phyloP scores from a whole-genome alignment of 35 echinoderm and acorn worm genomes.

The Eucidaris tribuloides region DNA sequence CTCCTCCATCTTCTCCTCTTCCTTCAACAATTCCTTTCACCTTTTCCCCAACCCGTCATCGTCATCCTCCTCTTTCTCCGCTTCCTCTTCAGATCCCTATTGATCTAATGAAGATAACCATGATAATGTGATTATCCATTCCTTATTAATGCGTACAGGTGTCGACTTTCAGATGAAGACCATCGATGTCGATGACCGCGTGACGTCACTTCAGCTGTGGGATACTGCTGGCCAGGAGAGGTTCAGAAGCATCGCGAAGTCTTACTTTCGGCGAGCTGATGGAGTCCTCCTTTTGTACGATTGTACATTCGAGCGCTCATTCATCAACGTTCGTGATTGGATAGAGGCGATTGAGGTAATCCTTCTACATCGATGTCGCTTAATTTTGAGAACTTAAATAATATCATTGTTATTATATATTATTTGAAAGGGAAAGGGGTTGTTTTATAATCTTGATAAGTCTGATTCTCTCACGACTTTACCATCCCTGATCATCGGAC shows the following conservation, averaged over 20 bases:
- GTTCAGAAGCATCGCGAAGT: conserved; percentile 94
- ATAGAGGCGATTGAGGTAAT: conserved; percentile 96
- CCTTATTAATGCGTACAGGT: no score
- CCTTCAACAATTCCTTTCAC: background rate
- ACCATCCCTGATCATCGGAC: no score
- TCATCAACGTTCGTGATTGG: conserved; percentile 98
- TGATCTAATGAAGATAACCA: no score
- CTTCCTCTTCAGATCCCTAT: no score
- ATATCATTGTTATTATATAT: no score
- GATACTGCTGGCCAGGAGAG: conserved; percentile 94
- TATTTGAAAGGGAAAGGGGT: no score
- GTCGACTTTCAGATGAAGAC: conserved; percentile 98
- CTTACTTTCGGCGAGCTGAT: conserved; percentile 96
- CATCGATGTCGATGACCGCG: conserved; percentile 77
- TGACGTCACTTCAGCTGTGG: conserved; percentile 95
- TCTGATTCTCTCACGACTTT: no score
- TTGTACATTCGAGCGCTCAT: conserved; percentile 90
- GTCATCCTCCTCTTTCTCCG: no score
- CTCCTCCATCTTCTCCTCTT: background rate
- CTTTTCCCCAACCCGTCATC: no score
- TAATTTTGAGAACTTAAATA: background rate
- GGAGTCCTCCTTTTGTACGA: conserved; percentile 92
- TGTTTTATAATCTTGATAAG: no score
- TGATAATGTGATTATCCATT: no score
- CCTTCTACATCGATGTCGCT: background rate